These are phyloP conservation scores for Drosophila colorata DNA, from an alignment of 2,888 invertebrate genomes.

Conservation along the genomic window DNA sequence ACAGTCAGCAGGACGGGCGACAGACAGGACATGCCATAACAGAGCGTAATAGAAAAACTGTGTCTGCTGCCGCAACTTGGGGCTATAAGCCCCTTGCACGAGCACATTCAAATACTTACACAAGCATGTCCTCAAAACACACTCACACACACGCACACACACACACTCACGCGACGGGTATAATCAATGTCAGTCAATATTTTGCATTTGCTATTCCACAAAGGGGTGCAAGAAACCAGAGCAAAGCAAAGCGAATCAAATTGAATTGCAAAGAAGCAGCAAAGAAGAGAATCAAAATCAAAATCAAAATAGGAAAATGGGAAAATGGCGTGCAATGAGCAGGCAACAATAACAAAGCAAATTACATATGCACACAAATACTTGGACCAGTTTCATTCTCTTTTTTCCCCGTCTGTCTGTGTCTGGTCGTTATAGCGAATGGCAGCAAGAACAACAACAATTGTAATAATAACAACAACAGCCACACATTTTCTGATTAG, in stretches of 20 bases:
- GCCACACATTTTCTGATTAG: constrained; percentile 74
- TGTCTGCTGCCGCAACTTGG: constrained; percentile 46
- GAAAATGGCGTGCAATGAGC: constrained; percentile 54
- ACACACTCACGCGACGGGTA: constrained; percentile 30
- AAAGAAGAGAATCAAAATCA: constrained; percentile 31
- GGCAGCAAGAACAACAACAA: constrained; percentile 51
- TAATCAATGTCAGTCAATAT: constrained; percentile 77
- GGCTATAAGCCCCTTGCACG: constrained; percentile 26
- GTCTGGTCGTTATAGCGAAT: constrained; percentile 51
- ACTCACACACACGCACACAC: constrained; percentile 5
- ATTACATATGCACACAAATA: constrained; percentile 78
- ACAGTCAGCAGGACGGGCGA: constrained; percentile 6
- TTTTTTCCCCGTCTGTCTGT: neutral
- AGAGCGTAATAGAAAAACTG: constrained; percentile 71
- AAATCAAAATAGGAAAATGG: constrained; percentile 42
- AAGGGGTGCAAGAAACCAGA: constrained; percentile 40
- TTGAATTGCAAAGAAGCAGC: constrained; percentile 58
- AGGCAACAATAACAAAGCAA: constrained; percentile 72
- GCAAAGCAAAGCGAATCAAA: constrained; percentile 47
- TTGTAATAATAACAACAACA: constrained; percentile 4
- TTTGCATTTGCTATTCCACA: constrained; percentile 56
- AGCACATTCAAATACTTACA: constrained; percentile 37
- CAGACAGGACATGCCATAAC: constrained; percentile 54
- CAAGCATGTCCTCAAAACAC: neutral
- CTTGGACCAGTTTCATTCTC: constrained; percentile 12